These are phyloP conservation scores for Eumeta japonica DNA, from an alignment of 1,140 invertebrate genomes.

Conservation along the genomic window DNA sequence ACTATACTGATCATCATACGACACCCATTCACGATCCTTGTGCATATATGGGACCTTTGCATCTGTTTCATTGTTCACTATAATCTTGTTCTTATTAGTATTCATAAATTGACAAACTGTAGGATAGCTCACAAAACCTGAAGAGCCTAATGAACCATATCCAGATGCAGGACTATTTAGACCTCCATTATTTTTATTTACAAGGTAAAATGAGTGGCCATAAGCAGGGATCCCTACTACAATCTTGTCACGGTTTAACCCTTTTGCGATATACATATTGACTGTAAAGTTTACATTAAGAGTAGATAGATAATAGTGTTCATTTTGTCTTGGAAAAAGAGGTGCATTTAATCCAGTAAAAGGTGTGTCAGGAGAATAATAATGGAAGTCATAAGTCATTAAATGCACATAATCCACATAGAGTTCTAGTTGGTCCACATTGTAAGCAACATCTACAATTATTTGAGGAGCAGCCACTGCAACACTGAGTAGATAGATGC, in stretches of 20 bases:
- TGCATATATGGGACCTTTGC: conserved; percentile 78
- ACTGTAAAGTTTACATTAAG: conserved; percentile 83
- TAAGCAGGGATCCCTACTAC: conserved; percentile 88
- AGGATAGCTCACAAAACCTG: conserved; percentile 72
- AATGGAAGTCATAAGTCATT: conserved; percentile 90
- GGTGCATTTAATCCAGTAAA: conserved; percentile 83
- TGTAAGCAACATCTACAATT: conserved; percentile 74
- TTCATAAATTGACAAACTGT: conserved; percentile 68
- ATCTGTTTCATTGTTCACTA: conserved; percentile 63
- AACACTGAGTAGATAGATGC: conserved; percentile 65
- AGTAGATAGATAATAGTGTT: conserved; percentile 67
- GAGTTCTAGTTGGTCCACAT: conserved; percentile 72
- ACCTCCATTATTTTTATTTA: conserved; percentile 65
- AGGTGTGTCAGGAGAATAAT: conserved; percentile 71
- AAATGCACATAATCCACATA: conserved; percentile 84
- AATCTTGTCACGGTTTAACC: conserved; percentile 80
- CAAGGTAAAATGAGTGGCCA: conserved; percentile 76
- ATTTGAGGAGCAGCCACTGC: conserved; percentile 74
- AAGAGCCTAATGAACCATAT: conserved; percentile 63
- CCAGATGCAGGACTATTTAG: conserved; percentile 72
- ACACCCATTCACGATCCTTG: conserved; percentile 79
- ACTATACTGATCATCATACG: conserved; percentile 80
- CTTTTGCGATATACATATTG: conserved; percentile 75
- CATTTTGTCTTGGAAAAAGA: conserved; percentile 61
- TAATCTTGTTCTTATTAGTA: conserved; percentile 30